Evolutionary conservation across 2,797 vertebrate species (phyloP), one percentile per base, ranked within the genome.

Genomic region (Aulostomus chinensis): DNA sequence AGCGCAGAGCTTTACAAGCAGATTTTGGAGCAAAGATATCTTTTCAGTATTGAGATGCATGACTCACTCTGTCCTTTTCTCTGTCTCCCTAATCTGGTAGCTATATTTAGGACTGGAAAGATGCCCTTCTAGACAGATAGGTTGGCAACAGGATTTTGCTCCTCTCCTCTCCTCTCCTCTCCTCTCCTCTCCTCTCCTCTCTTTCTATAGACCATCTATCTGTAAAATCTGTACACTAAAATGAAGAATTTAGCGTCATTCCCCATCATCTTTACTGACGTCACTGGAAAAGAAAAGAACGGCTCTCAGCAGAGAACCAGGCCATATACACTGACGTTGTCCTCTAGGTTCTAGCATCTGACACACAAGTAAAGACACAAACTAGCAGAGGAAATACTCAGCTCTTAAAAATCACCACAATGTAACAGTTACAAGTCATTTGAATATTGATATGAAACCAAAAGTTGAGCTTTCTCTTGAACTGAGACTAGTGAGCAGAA

Each of bases 91-190:
- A 84, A 88, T 90, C 85, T 86, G 81, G 78, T 58, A 69, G 88
- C 88, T 93, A 92, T 84, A 90, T 92, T 89, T 91, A 92, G 91
- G 78, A 28, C 79, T 86, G 87, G 83, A 86, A 78, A 35, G 39
- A 65, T 78, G 84, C 81, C 86, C 78, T 81, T 82, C 78, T 53
- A 80, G 78, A 85, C 81, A 87, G 86, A 86, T 67, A 88, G 76
- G 79, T 73, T 82, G 84, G 83, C 73, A 78, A 76, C 68, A 78
- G 70, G 63, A 67, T 69, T 73, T 65, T 74, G 58, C 56, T 73
- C 63, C 40, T 67, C 68, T 77, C 30, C 54, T 72, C 35, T 69
- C 47, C 49, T 30, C 22, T 32, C 29, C 9, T 29, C 31, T 46
- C 17, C 42, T 53, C 32, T 52, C 34, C 32, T 42, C 18, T 25